A percentile compares a stretch with the other conserved stretches of the same genome.
Conservation (phyloP, 1,140 invertebrate species). For the Bombus vancouverensis region DNA sequence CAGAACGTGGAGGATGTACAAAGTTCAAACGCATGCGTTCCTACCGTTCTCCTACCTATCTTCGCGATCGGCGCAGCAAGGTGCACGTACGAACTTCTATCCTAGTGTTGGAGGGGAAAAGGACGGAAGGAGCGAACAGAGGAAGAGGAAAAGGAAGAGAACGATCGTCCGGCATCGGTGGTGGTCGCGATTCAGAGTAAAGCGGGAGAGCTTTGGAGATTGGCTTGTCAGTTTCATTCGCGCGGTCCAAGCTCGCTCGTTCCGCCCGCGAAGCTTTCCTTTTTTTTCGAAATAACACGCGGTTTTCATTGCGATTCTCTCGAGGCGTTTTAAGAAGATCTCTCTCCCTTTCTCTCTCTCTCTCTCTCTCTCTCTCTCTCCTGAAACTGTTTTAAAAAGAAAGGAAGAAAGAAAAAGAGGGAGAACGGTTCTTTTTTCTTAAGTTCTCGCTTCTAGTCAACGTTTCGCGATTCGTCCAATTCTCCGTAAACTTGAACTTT, state of each 20-base stretch:
- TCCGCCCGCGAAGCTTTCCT: neutral
- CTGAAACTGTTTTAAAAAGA: neutral
- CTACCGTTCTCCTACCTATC: neutral
- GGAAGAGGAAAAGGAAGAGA: conserved; percentile 43
- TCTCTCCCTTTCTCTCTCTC: no score
- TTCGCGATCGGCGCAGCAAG: conserved; percentile 11
- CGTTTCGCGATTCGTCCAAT: neutral
- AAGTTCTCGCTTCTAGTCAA: neutral
- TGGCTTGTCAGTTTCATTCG: conserved; percentile 67
- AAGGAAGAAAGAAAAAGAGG: neutral
- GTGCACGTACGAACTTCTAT: neutral
- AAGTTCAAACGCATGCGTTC: conserved; percentile 48
- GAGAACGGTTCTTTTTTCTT: no score
- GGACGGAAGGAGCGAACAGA: neutral
- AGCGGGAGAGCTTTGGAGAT: conserved; percentile 2
- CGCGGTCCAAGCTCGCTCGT: conserved; percentile 58
- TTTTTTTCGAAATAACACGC: neutral
- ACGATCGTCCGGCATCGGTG: conserved; percentile 54
- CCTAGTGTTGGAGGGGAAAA: neutral
- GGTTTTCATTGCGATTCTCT: neutral
- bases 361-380: no score
- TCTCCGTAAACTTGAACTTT: no score
- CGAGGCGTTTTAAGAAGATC: neutral
- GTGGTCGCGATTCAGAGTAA: neutral
- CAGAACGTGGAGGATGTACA: conserved; percentile 3